Percentiles rank a stretch among this genome's conserved stretches.
phyloP scores from a whole-genome alignment of 35 echinoderm and acorn worm species.

The Antedon bifida region DNA sequence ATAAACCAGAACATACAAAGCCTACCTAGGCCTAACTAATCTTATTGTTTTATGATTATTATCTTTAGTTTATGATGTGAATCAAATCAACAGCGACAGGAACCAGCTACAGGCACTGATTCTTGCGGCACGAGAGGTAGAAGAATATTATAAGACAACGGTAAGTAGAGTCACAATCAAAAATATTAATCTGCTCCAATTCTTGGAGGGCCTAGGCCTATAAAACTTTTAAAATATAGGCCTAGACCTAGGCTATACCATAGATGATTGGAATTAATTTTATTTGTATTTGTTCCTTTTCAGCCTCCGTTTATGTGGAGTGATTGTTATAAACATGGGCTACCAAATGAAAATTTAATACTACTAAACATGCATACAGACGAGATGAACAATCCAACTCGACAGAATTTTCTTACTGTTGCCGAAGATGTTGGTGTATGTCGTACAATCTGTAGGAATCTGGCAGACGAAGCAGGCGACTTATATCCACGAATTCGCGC shows the following conservation, averaged over 20 bases:
- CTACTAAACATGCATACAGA: neutral
- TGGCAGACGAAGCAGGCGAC: neutral
- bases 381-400: neutral
- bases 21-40: no score
- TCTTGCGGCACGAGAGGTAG: neutral
- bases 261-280: no score
- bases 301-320: neutral
- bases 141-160: neutral
- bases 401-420: neutral
- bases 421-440: neutral
- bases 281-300: neutral
- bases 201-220: no score
- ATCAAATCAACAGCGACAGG: neutral
- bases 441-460: neutral
- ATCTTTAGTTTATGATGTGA: no score
- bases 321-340: neutral
- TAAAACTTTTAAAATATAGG: no score
- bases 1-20: no score
- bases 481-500: neutral
- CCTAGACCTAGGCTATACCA: no score
- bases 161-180: neutral
- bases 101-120: neutral
- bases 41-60: no score
- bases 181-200: neutral
- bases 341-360: neutral